These are phyloP conservation scores for Andricus quercusramuli DNA, from an alignment of 2,888 invertebrate genomes.

Conservation along the genomic window DNA sequence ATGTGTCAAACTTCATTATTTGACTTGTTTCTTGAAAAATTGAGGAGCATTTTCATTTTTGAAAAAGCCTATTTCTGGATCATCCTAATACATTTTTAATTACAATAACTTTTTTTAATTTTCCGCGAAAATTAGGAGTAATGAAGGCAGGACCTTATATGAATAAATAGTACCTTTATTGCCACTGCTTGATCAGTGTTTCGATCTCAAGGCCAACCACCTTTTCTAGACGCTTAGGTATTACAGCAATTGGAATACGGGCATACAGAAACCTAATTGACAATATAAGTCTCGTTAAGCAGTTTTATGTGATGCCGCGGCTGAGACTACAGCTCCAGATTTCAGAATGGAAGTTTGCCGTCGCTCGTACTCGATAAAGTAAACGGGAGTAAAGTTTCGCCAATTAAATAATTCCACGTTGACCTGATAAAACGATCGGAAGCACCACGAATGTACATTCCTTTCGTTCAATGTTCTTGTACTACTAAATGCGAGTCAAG, in stretches of 20 bases:
- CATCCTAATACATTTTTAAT: no score
- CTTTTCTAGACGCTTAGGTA: slow-evolving; percentile 19
- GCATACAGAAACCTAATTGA: slow-evolving; percentile 37
- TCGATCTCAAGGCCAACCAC: slow-evolving; percentile 41
- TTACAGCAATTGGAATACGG: slow-evolving; percentile 29
- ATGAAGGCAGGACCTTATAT: not conserved
- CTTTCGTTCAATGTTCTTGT: slow-evolving; percentile 25
- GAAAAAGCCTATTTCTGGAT: no score
- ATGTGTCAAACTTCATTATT: no score
- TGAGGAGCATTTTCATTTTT: no score
- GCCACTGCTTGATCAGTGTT: slow-evolving; percentile 31
- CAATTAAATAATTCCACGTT: slow-evolving; percentile 37
- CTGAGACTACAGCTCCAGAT: slow-evolving; percentile 33
- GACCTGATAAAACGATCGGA: slow-evolving; percentile 35
- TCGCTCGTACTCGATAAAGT: slow-evolving; percentile 38
- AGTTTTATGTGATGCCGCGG: slow-evolving; percentile 41
- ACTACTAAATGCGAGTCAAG: slow-evolving; percentile 24
- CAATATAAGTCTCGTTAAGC: slow-evolving; percentile 42
- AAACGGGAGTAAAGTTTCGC: slow-evolving; percentile 39
- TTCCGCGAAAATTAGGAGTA: no score
- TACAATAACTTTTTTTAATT: no score
- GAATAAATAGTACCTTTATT: slow-evolving; percentile 6
- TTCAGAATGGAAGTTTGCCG: slow-evolving; percentile 39
- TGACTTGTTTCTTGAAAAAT: no score
- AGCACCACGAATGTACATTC: slow-evolving; percentile 22